Evolutionary conservation across 2,113 vertebrate genomes (phyloP).

Genomic region (Neolamprologus sp.): DNA sequence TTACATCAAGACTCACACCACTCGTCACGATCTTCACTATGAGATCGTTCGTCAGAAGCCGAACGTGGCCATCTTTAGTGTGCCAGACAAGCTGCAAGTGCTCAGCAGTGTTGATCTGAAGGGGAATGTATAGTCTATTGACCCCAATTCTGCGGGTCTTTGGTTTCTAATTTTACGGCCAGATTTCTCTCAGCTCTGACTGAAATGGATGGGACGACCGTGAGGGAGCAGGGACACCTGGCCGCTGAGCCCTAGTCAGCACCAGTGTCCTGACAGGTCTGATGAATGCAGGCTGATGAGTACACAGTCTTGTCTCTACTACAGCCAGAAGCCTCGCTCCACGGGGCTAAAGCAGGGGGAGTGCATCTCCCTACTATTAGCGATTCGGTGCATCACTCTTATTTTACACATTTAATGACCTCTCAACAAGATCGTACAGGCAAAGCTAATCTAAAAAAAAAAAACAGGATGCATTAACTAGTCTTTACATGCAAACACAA

Average conservation of each 20-base stretch:
- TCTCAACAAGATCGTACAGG: background rate
- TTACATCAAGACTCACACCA: background rate
- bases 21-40: background rate
- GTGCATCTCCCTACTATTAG: background rate
- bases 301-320: background rate
- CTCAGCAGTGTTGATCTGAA: conserved; percentile 4
- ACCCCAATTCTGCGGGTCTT: conserved; percentile 40
- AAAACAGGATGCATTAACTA: background rate
- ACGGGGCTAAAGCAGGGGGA: background rate
- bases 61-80: background rate
- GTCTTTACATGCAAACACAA: background rate
- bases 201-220: conserved; percentile 25
- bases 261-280: conserved; percentile 17
- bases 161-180: conserved; percentile 34
- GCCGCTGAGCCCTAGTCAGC: conserved; percentile 40
- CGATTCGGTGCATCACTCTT: background rate
- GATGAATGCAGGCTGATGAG: conserved; percentile 42
- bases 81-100: background rate
- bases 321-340: background rate
- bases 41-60: background rate
- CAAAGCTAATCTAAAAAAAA: background rate
- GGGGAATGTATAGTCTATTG: conserved; percentile 20
- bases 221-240: conserved; percentile 46
- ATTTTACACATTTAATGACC: background rate
- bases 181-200: conserved; percentile 19